phyloP scores from a whole-genome alignment of 92 coral and sea anemone genomes.

The Epizoanthus scotinus region DNA sequence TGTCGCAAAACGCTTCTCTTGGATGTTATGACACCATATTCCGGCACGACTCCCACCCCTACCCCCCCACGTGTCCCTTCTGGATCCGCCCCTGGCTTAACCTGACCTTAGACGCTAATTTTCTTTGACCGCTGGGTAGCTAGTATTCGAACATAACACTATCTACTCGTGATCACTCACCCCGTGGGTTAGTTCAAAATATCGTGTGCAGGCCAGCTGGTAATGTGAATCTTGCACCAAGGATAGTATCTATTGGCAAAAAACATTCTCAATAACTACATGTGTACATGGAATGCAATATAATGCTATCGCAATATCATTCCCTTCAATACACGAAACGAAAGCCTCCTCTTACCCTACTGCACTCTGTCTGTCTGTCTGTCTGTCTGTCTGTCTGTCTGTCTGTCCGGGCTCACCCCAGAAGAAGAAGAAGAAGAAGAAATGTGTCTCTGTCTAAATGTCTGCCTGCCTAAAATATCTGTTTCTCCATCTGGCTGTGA shows the following conservation, averaged over 20 bases:
- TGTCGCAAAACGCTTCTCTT: no score
- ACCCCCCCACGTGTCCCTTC: no score
- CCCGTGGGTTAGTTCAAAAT: conserved; percentile 89
- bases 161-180: conserved; percentile 25
- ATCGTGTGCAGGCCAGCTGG: conserved; percentile 97
- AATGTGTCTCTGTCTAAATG: no score
- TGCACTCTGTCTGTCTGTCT: no score
- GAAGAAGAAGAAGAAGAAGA: no score
- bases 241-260: conserved; percentile 63
- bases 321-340: not conserved
- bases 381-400: not conserved
- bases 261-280: not conserved
- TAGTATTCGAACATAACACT: not conserved
- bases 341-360: not conserved
- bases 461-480: no score
- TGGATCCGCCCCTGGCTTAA: no score
- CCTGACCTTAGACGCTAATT: no score
- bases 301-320: not conserved
- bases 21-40: no score
- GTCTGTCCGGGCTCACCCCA: not conserved
- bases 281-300: no score
- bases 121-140: no score
- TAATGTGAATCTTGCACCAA: conserved; percentile 92
- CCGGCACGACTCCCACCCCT: no score
- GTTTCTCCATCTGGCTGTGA: not conserved